Evolutionary conservation across 2,113 vertebrate species (phyloP), one percentile per base, ranked within the genome.

Genomic region (Oxyura jamaicensis): DNA sequence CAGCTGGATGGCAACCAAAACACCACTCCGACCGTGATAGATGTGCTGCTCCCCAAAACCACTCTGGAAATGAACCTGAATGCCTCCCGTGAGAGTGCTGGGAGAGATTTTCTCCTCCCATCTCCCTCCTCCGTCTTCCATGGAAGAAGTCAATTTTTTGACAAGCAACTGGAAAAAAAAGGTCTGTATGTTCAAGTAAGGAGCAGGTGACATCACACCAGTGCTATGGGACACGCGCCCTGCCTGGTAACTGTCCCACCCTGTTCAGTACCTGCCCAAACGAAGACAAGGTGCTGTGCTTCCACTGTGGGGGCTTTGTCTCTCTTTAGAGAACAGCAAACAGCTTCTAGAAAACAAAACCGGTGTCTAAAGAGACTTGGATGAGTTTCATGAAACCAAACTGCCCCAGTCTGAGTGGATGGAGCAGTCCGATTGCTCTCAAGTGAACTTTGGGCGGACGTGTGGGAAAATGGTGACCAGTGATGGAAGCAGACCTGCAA

Each of bases 331-430:
- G n/a, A 88, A 7, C n/a, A n/a, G 44, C 56, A n/a, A 71, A 39
- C 44, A 69, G 31, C 36, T 91, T 44, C 31, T 5, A 88, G 10
- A n/a, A 31, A 62, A 44, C 35, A 73, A 22, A 79, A n/a, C 0
- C 0, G 3, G 33, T 1, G 3, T n/a, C 5, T 2, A 44, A 48
- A 36, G 31, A 86, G n/a, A 62, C 33, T 20, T 14, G 19, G 80
- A 4, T 28, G 42, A 1, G 11, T 16, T 58, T 65, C 19, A 1
- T 0, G 0, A 52, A 31, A 8, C 39, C 88, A 46, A 29, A 29
- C 8, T 17, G 56, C 22, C 66, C 50, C n/a, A 39, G 33, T 13
- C 23, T 11, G 67, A 72, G 29, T 0, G 1, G 72, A 8, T 6
- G 26, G 17, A 28, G 63, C 48, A 68, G 55, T 4, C 67, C 2